A percentile compares a stretch with the other conserved stretches of the same genome.
These are phyloP conservation scores for Mesitornis unicolor DNA, from an alignment of 2,113 vertebrate species.

Conservation along the genomic window DNA sequence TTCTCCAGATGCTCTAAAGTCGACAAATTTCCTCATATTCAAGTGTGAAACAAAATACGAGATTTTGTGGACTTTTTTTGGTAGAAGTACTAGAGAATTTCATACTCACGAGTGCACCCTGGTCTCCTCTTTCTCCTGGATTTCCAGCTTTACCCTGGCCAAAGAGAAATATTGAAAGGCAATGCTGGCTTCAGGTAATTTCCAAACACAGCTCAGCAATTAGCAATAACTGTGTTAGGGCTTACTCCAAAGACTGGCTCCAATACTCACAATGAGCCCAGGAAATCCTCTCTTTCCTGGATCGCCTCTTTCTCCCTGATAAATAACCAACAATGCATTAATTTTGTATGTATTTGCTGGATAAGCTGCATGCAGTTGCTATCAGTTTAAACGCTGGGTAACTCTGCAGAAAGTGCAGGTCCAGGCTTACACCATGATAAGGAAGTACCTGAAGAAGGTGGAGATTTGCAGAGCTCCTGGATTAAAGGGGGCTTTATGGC, in stretches of 20 bases:
- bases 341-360: neutral
- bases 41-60: neutral
- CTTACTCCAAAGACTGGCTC: neutral
- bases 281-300: conserved; percentile 82
- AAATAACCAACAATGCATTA: conserved; percentile 35
- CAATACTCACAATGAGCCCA: conserved; percentile 86
- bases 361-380: neutral
- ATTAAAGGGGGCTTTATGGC: neutral
- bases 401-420: neutral
- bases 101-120: conserved; percentile 85
- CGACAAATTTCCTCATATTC: neutral
- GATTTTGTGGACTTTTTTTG: neutral
- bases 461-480: neutral
- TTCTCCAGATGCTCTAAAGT: neutral
- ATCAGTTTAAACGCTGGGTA: neutral
- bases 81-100: neutral
- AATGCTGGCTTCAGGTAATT: neutral
- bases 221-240: neutral
- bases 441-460: neutral
- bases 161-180: conserved; percentile 25
- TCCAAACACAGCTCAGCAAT: neutral
- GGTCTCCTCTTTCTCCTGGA: conserved; percentile 85
- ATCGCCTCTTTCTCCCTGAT: conserved; percentile 88
- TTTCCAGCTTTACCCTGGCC: conserved; percentile 88
- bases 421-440: neutral